Evolutionary conservation across 37 sponge, comb jelly and placozoan species (phyloP).

Genomic region (Oopsacas minuta): DNA sequence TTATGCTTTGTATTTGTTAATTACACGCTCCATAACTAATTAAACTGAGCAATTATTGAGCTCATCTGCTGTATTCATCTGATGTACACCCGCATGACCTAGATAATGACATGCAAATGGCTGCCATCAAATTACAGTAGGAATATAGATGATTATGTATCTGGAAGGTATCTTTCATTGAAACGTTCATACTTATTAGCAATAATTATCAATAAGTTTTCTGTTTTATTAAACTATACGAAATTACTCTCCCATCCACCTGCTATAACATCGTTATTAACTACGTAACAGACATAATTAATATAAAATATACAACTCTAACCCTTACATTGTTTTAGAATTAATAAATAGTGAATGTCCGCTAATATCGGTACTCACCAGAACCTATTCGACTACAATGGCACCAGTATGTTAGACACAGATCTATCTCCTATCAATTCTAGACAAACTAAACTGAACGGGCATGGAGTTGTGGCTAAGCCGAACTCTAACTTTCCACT

Average conservation of each 20-base stretch:
- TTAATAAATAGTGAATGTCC: neutral
- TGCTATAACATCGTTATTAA: too few relatives aligned
- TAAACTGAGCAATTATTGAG: neutral
- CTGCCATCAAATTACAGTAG: neutral
- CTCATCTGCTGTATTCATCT: neutral
- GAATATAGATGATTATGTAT: neutral
- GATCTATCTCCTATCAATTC: neutral
- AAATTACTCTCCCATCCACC: too few relatives aligned
- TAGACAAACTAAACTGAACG: neutral
- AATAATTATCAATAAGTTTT: too few relatives aligned
- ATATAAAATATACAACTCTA: too few relatives aligned
- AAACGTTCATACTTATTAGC: neutral
- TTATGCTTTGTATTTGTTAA: slow-evolving; percentile 18
- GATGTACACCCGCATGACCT: neutral
- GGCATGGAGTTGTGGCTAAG: neutral
- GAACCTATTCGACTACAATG: slow-evolving; percentile 10
- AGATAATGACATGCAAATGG: neutral
- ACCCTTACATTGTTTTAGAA: too few relatives aligned
- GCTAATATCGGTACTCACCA: neutral
- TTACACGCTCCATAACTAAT: neutral
- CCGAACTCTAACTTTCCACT: neutral
- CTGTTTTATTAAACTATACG: too few relatives aligned
- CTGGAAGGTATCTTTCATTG: neutral
- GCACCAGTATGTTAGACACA: slow-evolving; percentile 16
- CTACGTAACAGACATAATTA: too few relatives aligned